These are phyloP conservation scores for Anolis apletophallus DNA, from an alignment of 2,797 vertebrate species.

Conservation along the genomic window DNA sequence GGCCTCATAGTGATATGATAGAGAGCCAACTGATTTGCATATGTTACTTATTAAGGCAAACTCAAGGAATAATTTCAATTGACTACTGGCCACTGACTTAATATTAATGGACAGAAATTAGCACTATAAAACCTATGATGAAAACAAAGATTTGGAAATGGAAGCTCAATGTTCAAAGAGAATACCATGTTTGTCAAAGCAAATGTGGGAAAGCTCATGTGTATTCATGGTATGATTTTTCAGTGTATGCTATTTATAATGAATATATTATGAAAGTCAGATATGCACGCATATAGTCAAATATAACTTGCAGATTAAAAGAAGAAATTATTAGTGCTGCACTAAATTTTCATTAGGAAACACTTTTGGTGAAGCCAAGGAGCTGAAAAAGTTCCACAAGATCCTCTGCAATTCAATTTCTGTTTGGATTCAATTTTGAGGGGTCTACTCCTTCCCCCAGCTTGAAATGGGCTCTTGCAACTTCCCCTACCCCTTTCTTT, in stretches of 20 bases:
- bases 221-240: neutral
- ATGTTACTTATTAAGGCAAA: slow-evolving; percentile 33
- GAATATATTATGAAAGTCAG: neutral
- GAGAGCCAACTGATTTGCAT: slow-evolving; percentile 45
- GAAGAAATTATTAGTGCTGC: neutral
- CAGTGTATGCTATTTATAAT: neutral
- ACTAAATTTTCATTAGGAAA: neutral
- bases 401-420: too few relatives aligned
- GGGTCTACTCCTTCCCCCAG: too few relatives aligned
- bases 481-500: too few relatives aligned
- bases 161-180: neutral
- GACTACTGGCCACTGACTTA: slow-evolving; percentile 7
- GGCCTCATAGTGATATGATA: slow-evolving; percentile 30
- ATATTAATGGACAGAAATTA: neutral
- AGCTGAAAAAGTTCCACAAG: too few relatives aligned
- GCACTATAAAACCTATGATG: slow-evolving; percentile 2
- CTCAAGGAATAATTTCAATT: neutral
- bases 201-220: neutral
- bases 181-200: slow-evolving; percentile 11
- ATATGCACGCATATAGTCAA: neutral
- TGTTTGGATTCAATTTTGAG: too few relatives aligned
- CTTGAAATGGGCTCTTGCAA: too few relatives aligned
- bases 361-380: neutral
- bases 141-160: neutral
- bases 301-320: slow-evolving; percentile 6